Base-by-base conservation (phyloP, 1,140 invertebrate genomes). In the Drosophila prosaltans region DNA sequence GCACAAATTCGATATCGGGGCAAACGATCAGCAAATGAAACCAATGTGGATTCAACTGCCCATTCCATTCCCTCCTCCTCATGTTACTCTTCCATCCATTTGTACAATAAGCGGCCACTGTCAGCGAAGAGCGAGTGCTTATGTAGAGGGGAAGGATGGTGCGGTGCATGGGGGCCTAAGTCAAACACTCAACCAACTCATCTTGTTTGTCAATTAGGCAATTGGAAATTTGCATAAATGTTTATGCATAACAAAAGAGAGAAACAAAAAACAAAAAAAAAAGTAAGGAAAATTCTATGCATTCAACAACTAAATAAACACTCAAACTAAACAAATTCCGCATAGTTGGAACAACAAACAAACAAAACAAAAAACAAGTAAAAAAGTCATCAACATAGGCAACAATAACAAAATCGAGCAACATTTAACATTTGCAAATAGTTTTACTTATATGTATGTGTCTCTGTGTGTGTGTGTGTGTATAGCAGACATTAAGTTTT, bases 191-290 rank as follows among this genome's bases (percentile, higher is more conserved):
- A 69, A 69, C 62, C 26, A 64, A 51, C 45, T 51, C 45, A 51
- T 65, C 63, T 78, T 78, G 75, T 78, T 70, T 72, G 75, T 78
- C 75, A 78, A 78, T 78, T 78, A 78, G 74, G 63, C 75, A 61
- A 51, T 78, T 78, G 57, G 60, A 78, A 75, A 78, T 78, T 78
- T 78, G 75, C 75, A 78, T 78, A 78, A 78, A 78, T 78, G 75
- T 78, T 78, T 72, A 78, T 78, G 68, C 68, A 78, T 72, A 78
- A 66, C 71, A 57, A 61, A 72, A 66, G 48, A 39, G 58, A 51
- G 39, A 75, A 66, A 62, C 30, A 54, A 41, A 66, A 26, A 26
- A n/a, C 28, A 43, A 62, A 11, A n/a, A 62, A 43, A 62, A 9
- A 24, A 9, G 0, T 10, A 45, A 45, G 24, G 26, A 54, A 64